Evolutionary conservation across 2,113 vertebrate genomes (phyloP), one percentile per base, ranked within the genome.

Genomic region (Aythya baeri): DNA sequence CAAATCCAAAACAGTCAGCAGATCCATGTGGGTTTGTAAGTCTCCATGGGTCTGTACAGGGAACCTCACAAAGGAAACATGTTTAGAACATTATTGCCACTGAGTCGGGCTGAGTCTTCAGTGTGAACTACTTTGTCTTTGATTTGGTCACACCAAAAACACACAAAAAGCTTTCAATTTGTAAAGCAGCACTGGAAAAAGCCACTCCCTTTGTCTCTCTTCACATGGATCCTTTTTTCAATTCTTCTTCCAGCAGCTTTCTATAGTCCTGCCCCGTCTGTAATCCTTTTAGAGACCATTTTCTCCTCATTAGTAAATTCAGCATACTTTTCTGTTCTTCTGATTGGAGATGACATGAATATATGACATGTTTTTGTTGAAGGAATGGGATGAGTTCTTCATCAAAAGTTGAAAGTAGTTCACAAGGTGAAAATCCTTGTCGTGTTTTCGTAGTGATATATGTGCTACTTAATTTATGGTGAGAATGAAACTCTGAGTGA

Each of bases 1-100:
- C 20, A 59, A 63, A 49, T 58, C 58, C 34, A 81, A 57, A 67
- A 13, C 6, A 32, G 31, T 75, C 20, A 44, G 7, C 17, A 32
- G 31, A 44, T 62, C n/a, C 17, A 2, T 18, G 26, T 57, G 31
- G 34, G 22, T 77, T 70, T 9, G 22, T 74, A 58, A 36, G 18
- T 74, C 16, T 82, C 44, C 13, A 3, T 67, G 43, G 15, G 9
- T 36, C 46, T 67, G 4, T 58, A 8, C 25, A 59, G 41, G 57
- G 34, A 62, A 16, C 26, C 6, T 13, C 20, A 16, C 7, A 29
- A 46, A 75, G n/a, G 20, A 38, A 0, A 0, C 52, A 15, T 26
- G 9, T 67, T 86, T 34, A 13, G 25, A 87, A 23, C 1, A 0
- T 70, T 54, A 13, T 2, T 93, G 71, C 78, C 23, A 11, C 31